These are phyloP conservation scores for Gryon sp. DNA, from an alignment of 1,140 invertebrate species.

Conservation along the genomic window DNA sequence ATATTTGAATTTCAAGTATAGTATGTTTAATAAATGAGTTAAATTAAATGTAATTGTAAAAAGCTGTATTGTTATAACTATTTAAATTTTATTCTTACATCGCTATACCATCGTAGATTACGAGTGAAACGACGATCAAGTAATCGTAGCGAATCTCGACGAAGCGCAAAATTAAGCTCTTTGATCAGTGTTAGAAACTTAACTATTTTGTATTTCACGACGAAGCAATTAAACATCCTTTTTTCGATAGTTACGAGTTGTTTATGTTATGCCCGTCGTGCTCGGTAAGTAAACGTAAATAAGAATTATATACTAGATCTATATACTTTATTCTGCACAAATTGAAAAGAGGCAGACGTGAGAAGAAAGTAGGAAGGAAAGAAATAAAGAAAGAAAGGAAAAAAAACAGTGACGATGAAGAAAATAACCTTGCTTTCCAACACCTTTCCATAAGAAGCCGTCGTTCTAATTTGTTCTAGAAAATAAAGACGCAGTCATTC, in stretches of 20 bases:
- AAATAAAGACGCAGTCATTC: constrained; percentile 59
- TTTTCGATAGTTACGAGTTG: constrained; percentile 43
- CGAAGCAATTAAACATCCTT: constrained; percentile 64
- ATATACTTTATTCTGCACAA: constrained; percentile 54
- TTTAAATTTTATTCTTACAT: too few species aligned
- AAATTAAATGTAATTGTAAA: too few species aligned
- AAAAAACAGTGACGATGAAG: constrained; percentile 45
- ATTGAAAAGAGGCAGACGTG: constrained; percentile 61
- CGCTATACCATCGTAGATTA: constrained; percentile 21
- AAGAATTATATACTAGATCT: too few species aligned
- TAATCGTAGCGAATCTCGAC: constrained; percentile 60
- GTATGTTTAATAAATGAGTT: too few species aligned
- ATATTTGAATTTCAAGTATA: too few species aligned
- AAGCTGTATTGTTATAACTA: too few species aligned
- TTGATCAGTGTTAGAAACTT: constrained; percentile 57
- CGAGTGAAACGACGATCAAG: constrained; percentile 64
- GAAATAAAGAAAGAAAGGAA: constrained; percentile 40
- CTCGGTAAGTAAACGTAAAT: constrained; percentile 63
- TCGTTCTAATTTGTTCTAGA: constrained; percentile 64
- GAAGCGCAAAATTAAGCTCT: constrained; percentile 62
- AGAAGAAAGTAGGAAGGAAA: too few species aligned
- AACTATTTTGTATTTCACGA: constrained; percentile 51
- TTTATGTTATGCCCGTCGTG: constrained; percentile 27
- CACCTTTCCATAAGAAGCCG: constrained; percentile 60
- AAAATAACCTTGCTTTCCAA: constrained; percentile 63